Evolutionary conservation across 2,888 invertebrate species (phyloP), one percentile per base, ranked within the genome.

Genomic region (Unio pictorum): DNA sequence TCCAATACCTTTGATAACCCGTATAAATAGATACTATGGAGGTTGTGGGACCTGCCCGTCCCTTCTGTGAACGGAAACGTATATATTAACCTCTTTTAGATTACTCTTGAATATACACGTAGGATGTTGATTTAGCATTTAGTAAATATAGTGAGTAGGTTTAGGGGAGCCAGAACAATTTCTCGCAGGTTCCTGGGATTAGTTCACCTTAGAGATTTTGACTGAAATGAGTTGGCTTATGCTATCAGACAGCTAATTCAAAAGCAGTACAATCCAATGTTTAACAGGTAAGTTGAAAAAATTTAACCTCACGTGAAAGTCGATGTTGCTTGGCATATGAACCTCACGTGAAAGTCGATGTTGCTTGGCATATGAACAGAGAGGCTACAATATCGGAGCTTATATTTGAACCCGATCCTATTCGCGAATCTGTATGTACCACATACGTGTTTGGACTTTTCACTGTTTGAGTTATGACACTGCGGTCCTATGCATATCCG

Each of bases 311-410:
- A 23, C 23, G 23, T 23, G 23, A 23, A 78, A 79, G 18, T 6
- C 1, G 34, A 56, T 1, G 79, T 82, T 78, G 59, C 81, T 4
- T 34, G 63, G 15, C 73, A 67, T 57, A 65, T 79, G 68, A 58
- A 68, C 55, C 23, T 23, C 23, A 23, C 23, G 23, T 23, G 23
- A 23, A 78, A 79, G 18, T 6, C 1, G 34, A 56, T 1, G 79
- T 82, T 78, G 59, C 81, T 4, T 34, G 63, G 15, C 73, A 67
- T 57, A 65, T 79, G 68, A 58, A 68, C 55, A 61, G 55, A 15
- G 75, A 80, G 28, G 18, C 59, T 45, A 74, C 74, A 4, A 70
- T 63, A 81, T 20, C 79, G 80, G 79, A 76, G 81, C 66, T 56
- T 68, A 54, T 79, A 72, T 63, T 45, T 78, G n/a, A 18, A 69